Conservation (phyloP, 2,888 invertebrate genomes). For the Cinara cedri region DNA sequence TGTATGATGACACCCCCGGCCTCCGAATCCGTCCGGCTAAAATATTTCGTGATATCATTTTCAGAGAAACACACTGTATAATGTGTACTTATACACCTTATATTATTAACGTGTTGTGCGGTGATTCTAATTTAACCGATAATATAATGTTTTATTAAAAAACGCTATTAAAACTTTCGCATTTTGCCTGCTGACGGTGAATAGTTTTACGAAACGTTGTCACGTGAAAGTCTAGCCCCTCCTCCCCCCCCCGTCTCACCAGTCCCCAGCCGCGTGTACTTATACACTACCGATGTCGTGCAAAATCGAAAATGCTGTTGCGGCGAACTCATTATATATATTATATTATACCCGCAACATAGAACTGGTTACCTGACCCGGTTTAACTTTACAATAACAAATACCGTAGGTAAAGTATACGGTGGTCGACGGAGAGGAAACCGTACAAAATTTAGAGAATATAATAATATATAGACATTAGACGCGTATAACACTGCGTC, state of each 20-base stretch:
- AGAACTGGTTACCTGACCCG: constrained; percentile 43
- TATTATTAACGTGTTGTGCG: too few species aligned
- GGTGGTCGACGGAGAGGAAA: constrained; percentile 14
- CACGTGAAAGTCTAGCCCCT: constrained; percentile 32
- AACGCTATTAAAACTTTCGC: constrained; percentile 29
- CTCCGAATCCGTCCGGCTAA: too few species aligned
- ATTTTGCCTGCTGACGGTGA: not conserved
- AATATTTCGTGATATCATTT: too few species aligned
- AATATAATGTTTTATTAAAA: not conserved
- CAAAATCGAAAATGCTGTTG: constrained; percentile 30
- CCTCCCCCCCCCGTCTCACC: not conserved
- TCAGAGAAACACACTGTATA: too few species aligned
- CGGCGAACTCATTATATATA: constrained; percentile 18
- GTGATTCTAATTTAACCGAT: too few species aligned
- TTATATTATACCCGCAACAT: not conserved
- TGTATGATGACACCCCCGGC: too few species aligned
- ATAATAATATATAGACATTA: not conserved
- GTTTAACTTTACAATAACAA: not conserved
- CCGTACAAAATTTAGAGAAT: constrained; percentile 2
- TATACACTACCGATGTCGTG: not conserved
- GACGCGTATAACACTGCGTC: too few species aligned
- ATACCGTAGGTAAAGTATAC: not conserved
- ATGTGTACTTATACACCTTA: too few species aligned
- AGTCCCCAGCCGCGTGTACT: not conserved
- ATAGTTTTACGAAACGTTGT: constrained; percentile 27